Evolutionary conservation across 2,113 vertebrate genomes (phyloP).

Genomic region (Pelusios castaneus): DNA sequence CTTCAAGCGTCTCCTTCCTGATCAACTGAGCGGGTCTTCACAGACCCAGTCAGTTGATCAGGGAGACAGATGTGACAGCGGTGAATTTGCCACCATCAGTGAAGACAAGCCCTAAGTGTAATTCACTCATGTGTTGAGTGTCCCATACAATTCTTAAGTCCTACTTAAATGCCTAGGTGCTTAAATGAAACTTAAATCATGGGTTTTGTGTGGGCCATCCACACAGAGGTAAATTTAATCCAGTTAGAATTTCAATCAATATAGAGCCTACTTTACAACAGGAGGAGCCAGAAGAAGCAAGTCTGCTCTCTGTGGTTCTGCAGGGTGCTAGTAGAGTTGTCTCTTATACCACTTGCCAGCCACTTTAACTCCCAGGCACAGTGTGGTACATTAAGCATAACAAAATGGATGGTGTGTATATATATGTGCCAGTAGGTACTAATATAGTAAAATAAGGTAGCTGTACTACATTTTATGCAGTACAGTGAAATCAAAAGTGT

Average conservation of each 20-base stretch:
- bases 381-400: background rate
- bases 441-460: background rate
- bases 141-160: background rate
- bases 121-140: background rate
- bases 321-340: too few relatives aligned
- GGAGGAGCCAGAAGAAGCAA: too few relatives aligned
- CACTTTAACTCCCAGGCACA: too few relatives aligned
- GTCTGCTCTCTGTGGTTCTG: too few relatives aligned
- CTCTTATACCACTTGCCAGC: too few relatives aligned
- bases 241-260: background rate
- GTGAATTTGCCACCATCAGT: too few relatives aligned
- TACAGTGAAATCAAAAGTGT: background rate
- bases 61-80: too few relatives aligned
- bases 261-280: constrained; percentile 1
- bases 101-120: background rate
- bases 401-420: background rate
- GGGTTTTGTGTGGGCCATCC: background rate
- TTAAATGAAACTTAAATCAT: background rate
- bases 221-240: too few relatives aligned
- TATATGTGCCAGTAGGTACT: fast-evolving
- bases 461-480: background rate
- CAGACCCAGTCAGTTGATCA: too few relatives aligned
- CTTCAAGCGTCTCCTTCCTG: too few relatives aligned
- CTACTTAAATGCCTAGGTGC: background rate
- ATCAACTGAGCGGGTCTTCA: too few relatives aligned